Conservation (phyloP, 2,113 vertebrate species). For the Romanogobio albipinnatus region DNA sequence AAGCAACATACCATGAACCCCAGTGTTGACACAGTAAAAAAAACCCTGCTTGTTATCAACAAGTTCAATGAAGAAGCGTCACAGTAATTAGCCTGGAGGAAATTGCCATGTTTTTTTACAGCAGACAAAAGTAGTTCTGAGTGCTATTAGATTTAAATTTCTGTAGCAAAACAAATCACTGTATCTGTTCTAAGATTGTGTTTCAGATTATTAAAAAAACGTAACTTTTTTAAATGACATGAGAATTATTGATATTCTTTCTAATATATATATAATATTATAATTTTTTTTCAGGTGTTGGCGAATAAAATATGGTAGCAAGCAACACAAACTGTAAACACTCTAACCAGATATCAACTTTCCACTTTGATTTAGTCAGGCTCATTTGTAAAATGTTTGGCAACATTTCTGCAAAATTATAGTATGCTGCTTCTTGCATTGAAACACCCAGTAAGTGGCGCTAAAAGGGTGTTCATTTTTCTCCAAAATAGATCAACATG, state of each 20-base stretch:
- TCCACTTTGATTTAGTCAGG: background rate
- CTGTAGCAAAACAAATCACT: background rate
- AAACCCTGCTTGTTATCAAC: conserved; percentile 17
- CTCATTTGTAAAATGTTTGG: background rate
- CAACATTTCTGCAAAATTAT: background rate
- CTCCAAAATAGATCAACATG: background rate
- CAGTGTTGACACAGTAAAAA: conserved; percentile 10
- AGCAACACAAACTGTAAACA: conserved; percentile 5
- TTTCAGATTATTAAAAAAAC: background rate
- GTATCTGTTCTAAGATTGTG: background rate
- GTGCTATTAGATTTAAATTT: background rate
- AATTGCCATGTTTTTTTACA: conserved; percentile 16
- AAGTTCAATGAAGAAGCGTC: conserved; percentile 11
- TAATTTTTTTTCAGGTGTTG: background rate
- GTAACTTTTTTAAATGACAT: background rate
- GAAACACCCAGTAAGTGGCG: background rate
- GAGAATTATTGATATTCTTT: background rate
- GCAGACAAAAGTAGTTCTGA: background rate
- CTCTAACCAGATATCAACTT: background rate
- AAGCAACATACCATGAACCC: conserved; percentile 13
- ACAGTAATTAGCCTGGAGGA: conserved; percentile 35
- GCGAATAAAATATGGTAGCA: background rate
- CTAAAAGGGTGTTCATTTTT: background rate
- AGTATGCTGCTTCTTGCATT: background rate
- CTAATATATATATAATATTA: too few species aligned